These are phyloP conservation scores for Sorex maritimensis DNA, from an alignment of 2,797 vertebrate species.

Conservation along the genomic window DNA sequence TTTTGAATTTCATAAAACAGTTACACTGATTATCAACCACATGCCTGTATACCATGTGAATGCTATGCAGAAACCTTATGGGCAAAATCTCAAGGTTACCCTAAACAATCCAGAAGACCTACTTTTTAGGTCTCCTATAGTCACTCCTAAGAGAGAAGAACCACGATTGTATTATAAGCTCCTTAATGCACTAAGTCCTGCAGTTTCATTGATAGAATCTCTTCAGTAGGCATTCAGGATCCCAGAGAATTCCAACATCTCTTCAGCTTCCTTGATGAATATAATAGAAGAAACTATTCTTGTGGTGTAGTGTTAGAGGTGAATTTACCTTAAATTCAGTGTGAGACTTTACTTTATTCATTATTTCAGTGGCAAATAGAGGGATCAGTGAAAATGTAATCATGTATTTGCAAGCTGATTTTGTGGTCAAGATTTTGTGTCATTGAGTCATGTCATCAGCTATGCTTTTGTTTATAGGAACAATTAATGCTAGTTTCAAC, in stretches of 20 bases:
- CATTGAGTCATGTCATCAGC: neutral
- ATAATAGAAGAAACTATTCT: neutral
- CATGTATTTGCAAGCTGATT: neutral
- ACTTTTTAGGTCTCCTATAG: neutral
- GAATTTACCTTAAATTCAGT: neutral
- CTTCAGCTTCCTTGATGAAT: neutral
- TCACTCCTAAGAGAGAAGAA: neutral
- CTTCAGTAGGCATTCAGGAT: neutral
- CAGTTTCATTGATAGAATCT: neutral
- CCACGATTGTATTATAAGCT: neutral
- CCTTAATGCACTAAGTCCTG: neutral
- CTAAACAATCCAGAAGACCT: neutral
- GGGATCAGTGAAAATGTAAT: neutral
- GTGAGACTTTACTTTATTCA: neutral
- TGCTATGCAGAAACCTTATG: neutral
- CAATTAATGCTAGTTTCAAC: neutral
- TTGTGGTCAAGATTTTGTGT: neutral
- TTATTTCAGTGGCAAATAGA: neutral
- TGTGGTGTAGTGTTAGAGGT: neutral
- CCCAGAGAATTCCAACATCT: neutral
- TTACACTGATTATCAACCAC: neutral
- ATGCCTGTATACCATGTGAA: neutral
- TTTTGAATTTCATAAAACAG: neutral
- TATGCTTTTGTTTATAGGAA: conserved; percentile 8
- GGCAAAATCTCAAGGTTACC: neutral